Percentiles rank a stretch among this genome's conserved stretches.
Evolutionary conservation across 2,888 invertebrate species (phyloP).

Genomic region (Dyspetes luteomarginatus): DNA sequence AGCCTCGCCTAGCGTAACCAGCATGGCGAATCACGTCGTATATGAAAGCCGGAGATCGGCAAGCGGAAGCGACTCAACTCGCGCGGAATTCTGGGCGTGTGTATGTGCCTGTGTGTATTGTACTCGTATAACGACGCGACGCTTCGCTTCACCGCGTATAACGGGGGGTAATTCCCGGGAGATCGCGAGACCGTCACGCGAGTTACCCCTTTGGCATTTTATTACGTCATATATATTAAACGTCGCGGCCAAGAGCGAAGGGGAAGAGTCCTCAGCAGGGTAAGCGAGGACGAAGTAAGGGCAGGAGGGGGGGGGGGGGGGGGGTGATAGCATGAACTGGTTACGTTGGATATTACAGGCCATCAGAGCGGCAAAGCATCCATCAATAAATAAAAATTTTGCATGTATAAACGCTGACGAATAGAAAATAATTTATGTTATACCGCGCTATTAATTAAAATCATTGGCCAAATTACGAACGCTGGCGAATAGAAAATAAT

Average conservation of each 20-base stretch:
- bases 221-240: slow-evolving; percentile 68
- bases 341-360: no score
- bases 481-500: no score
- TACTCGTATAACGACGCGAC: slow-evolving; percentile 56
- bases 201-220: slow-evolving; percentile 64
- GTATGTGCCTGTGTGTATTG: slow-evolving; percentile 1
- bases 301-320: no score
- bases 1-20: slow-evolving; percentile 31
- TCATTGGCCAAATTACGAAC: no score
- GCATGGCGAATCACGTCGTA: slow-evolving; percentile 46
- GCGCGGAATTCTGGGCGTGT: background rate
- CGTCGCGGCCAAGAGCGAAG: slow-evolving; percentile 51
- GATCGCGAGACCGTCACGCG: slow-evolving; percentile 51
- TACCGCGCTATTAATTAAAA: no score
- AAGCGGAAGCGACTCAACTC: background rate
- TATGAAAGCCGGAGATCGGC: slow-evolving; percentile 19
- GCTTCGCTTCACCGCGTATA: slow-evolving; percentile 59
- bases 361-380: no score
- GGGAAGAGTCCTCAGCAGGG: slow-evolving; percentile 37
- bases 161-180: slow-evolving; percentile 61
- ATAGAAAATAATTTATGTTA: no score
- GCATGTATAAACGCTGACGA: no score
- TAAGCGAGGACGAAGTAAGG: background rate
- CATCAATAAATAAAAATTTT: no score
- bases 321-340: no score